Percentiles rank a stretch among this genome's conserved stretches.
These are phyloP conservation scores for Sphaeramia orbicularis DNA, from an alignment of 2,797 vertebrate species.

Conservation along the genomic window DNA sequence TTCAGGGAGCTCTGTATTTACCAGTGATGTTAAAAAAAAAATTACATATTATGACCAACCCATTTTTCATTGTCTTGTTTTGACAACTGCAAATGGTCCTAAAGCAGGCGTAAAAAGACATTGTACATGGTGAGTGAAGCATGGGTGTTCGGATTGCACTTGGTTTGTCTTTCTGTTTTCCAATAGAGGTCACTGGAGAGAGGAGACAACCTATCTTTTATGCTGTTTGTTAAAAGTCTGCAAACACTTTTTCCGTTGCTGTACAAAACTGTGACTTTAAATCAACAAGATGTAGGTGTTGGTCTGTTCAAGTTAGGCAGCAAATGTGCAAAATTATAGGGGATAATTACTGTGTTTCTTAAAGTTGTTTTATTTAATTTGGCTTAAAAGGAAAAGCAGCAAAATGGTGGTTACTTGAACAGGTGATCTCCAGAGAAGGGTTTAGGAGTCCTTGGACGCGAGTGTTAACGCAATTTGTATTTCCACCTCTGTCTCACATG, in stretches of 20 bases:
- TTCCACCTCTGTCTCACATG: constrained; percentile 81
- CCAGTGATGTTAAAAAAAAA: too few species aligned
- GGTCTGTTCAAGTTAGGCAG: not conserved
- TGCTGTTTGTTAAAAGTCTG: not conserved
- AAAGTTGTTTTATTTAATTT: not conserved
- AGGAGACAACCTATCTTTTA: not conserved
- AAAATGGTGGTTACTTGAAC: constrained; percentile 11
- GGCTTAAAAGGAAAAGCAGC: constrained; percentile 9
- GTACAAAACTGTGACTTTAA: constrained; percentile 22
- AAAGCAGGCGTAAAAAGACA: not conserved
- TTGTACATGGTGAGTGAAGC: too few species aligned
- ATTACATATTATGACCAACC: too few species aligned
- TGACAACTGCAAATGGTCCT: not conserved
- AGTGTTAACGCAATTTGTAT: constrained; percentile 80
- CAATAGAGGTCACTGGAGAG: constrained; percentile 69
- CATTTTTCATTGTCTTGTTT: not conserved
- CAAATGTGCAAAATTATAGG: not conserved
- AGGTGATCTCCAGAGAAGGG: constrained; percentile 33
- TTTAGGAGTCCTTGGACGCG: constrained; percentile 54
- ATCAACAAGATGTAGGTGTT: not conserved
- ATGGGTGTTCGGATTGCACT: not conserved
- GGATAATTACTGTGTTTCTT: not conserved
- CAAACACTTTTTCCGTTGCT: constrained; percentile 33
- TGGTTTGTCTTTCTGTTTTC: constrained; percentile 34
- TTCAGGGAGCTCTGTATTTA: too few species aligned